Percentiles rank a stretch among this genome's conserved stretches.
These are phyloP conservation scores for silkworm (Bombyx mori) DNA, from an alignment of 1,140 invertebrate species.

Conservation along the genomic window DNA sequence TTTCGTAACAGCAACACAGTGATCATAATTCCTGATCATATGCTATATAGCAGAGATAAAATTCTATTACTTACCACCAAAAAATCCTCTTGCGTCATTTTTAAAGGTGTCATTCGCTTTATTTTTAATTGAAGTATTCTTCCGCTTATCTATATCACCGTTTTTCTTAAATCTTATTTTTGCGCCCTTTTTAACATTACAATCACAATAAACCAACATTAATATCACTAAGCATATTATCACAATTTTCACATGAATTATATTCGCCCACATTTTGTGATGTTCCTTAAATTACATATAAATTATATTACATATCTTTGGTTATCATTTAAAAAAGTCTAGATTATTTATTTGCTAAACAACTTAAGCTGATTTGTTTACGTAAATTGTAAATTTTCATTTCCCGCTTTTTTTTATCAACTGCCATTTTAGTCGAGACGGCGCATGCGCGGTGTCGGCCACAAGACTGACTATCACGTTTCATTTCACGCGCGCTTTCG, in stretches of 20 bases:
- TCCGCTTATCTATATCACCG: constrained; percentile 2
- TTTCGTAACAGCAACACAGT: too few relatives aligned
- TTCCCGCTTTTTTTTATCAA: constrained; percentile 22
- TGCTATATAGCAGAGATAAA: too few relatives aligned
- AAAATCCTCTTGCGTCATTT: constrained; percentile 35
- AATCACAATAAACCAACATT: constrained; percentile 25
- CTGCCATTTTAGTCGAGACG: constrained; percentile 17
- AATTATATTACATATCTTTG: constrained; percentile 11
- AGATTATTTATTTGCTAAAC: constrained; percentile 1
- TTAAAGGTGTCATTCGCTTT: constrained; percentile 9
- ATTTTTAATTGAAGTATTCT: constrained; percentile 5
- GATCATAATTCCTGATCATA: too few relatives aligned
- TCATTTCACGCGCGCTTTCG: constrained; percentile 4
- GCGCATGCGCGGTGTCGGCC: constrained; percentile 22
- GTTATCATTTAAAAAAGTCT: constrained; percentile 1
- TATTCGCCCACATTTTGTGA: constrained; percentile 42
- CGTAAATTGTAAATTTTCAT: constrained; percentile 8
- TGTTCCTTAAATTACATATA: constrained; percentile 45
- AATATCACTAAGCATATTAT: constrained; percentile 34
- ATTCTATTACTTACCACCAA: constrained; percentile 22
- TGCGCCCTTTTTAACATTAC: constrained; percentile 12
- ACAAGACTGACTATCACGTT: constrained; percentile 9
- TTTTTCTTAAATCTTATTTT: constrained; percentile 30
- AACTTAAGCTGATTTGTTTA: neutral
- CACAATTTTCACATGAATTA: constrained; percentile 22